Conservation (phyloP, 2,888 invertebrate species). For the Shargacucullia verbasci region DNA sequence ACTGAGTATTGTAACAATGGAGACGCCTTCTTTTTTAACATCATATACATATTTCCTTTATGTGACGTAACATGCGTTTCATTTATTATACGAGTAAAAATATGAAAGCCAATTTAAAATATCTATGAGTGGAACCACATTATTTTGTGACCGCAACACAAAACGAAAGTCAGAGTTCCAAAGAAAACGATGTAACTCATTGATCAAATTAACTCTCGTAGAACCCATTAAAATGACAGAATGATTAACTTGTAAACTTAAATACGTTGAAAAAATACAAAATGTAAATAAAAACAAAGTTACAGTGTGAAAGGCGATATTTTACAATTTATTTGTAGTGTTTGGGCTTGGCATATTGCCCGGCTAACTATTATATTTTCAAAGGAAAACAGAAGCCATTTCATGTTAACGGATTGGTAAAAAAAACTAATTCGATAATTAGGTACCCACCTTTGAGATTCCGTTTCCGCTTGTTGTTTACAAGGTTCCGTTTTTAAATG, state of each 20-base stretch:
- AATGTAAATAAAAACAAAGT: conserved; percentile 58
- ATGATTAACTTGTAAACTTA: conserved; percentile 30
- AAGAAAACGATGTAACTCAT: background rate
- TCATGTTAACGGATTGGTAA: conserved; percentile 66
- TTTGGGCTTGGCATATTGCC: conserved; percentile 74
- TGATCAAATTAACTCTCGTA: conserved; percentile 18
- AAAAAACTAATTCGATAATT: conserved; percentile 52
- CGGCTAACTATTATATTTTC: conserved; percentile 67
- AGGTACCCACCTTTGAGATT: conserved; percentile 21
- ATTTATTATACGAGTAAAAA: too few species aligned
- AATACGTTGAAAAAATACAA: conserved; percentile 44
- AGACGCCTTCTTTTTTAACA: conserved; percentile 7
- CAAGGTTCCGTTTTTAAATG: too few species aligned
- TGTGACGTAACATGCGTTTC: too few species aligned
- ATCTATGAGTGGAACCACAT: too few species aligned
- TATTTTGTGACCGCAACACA: conserved; percentile 4
- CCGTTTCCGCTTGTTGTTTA: too few species aligned
- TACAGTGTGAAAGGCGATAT: conserved; percentile 55
- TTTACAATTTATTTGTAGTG: conserved; percentile 71
- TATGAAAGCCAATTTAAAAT: too few species aligned
- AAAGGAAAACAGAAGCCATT: conserved; percentile 66
- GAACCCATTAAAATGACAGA: conserved; percentile 22
- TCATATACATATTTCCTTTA: background rate
- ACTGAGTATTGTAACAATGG: conserved; percentile 18
- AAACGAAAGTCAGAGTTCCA: conserved; percentile 1